Base-by-base conservation (phyloP, 2,888 invertebrate species). In the Troides oblongomaculatus region DNA sequence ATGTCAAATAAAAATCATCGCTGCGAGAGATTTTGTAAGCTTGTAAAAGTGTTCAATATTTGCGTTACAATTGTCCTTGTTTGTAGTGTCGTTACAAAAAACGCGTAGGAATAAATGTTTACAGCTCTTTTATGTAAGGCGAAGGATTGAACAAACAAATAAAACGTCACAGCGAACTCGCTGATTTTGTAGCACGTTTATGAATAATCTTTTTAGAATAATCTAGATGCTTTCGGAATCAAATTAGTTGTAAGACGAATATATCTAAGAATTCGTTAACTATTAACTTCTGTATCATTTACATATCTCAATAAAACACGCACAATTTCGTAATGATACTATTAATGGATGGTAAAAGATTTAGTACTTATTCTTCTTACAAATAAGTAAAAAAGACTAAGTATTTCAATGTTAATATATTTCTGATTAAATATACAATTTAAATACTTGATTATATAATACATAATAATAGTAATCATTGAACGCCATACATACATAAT, bases 1-100 rank as follows among this genome's bases (percentile, higher is more conserved):
- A 53, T 53, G 18, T 7, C 53, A 53, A 53, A 53, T 53, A 53
- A 7, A 53, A 53, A 53, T n/a, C n/a, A 53, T 53, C n/a, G 18
- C n/a, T 7, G 21, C 36, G 62, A 43, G n/a, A 30, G 58, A 30
- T 60, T 65, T 43, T 59, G 25, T 60, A 65, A 59, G 65, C 59
- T 46, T 50, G n/a, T 58, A 82, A 78, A 78, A 74, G 78, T 76
- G 79, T 80, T 79, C 85, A 89, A 89, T 89, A 87, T 92, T 89
- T 87, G 84, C 75, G 77, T 79, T 76, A 76, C 83, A 85, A 87
- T 85, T 84, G 84, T 84, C 81, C 84, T 84, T 88, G 86, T 90
- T 90, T 89, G 89, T 87, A 80, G 87, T 85, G 84, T 84, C 87
- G 87, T 88, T 84, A 89, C 87, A 84, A 86, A 87, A 88, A 85